Evolutionary conservation across 2,113 vertebrate species (phyloP).

Genomic region (Mirza zaza): DNA sequence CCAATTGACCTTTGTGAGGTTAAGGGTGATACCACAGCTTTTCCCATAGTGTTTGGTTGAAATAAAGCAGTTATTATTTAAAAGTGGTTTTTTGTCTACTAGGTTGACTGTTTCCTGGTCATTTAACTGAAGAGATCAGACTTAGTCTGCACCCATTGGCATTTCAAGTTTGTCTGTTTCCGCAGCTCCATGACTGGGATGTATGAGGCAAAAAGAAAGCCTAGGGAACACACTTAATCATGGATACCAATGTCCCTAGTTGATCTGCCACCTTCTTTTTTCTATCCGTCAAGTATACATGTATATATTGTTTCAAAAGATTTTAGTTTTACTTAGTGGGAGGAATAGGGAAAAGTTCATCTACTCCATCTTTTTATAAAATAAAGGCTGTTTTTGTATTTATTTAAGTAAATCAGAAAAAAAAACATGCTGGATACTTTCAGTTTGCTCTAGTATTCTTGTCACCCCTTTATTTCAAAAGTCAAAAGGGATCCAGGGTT

Average conservation of each 20-base stretch:
- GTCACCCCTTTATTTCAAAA: slow-evolving; percentile 28
- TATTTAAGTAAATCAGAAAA: slow-evolving; percentile 4
- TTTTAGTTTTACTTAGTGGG: background rate
- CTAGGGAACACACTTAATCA: no score
- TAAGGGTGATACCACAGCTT: background rate
- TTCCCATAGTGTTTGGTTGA: background rate
- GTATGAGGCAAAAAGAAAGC: background rate
- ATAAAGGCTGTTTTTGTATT: background rate
- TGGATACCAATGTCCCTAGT: background rate
- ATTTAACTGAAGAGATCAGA: background rate
- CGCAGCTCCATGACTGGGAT: background rate
- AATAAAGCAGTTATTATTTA: background rate
- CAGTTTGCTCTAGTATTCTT: background rate
- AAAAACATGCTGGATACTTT: background rate
- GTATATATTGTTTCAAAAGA: background rate
- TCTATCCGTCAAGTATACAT: background rate
- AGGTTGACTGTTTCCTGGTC: background rate
- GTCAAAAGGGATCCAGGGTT: background rate
- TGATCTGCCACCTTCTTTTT: background rate
- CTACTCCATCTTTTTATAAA: background rate
- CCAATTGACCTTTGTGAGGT: background rate
- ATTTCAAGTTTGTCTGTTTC: background rate
- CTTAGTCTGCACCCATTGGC: background rate
- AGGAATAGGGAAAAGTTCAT: background rate
- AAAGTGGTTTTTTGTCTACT: background rate